Evolutionary conservation across 2,888 invertebrate genomes (phyloP).

Genomic region (Eurytoma adleriae): DNA sequence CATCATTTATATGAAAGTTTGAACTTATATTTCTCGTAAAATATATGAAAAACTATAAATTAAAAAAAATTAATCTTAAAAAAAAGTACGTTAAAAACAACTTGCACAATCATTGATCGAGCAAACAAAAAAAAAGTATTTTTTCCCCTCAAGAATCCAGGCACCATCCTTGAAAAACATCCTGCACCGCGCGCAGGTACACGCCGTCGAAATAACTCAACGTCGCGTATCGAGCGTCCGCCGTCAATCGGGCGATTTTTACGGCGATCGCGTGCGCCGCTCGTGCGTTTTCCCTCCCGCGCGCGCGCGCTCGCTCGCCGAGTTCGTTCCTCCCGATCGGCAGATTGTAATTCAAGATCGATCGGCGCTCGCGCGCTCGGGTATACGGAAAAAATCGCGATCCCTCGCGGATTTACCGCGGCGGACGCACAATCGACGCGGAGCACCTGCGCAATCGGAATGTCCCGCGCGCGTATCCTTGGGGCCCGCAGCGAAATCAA

Average conservation of each 20-base stretch:
- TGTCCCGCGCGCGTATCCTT: constrained; percentile 37
- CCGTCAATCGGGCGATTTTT: constrained; percentile 42
- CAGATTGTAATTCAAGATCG: constrained; percentile 56
- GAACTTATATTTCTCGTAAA: too few relatives aligned
- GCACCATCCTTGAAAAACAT: too few relatives aligned
- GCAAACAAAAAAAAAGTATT: too few relatives aligned
- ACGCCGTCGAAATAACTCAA: background rate
- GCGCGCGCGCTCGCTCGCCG: background rate
- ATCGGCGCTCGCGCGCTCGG: constrained; percentile 18
- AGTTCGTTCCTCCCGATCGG: constrained; percentile 54
- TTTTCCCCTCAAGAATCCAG: too few relatives aligned
- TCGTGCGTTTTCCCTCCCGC: constrained; percentile 27
- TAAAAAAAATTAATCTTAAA: too few relatives aligned
- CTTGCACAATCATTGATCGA: too few relatives aligned
- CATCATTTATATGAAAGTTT: too few relatives aligned
- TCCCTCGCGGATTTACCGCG: constrained; percentile 42
- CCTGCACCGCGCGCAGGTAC: too few relatives aligned
- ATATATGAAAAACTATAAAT: too few relatives aligned
- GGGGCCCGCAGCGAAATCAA: too few relatives aligned
- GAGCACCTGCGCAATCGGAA: constrained; percentile 60
- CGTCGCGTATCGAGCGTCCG: background rate
- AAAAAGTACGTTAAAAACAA: too few relatives aligned
- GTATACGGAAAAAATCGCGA: constrained; percentile 39
- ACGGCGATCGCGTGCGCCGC: constrained; percentile 13
- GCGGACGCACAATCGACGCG: constrained; percentile 30